Percentiles rank a stretch among this genome's conserved stretches.
phyloP scores from a whole-genome alignment of 1,140 invertebrate species.

The Hylaeus anthracinus region DNA sequence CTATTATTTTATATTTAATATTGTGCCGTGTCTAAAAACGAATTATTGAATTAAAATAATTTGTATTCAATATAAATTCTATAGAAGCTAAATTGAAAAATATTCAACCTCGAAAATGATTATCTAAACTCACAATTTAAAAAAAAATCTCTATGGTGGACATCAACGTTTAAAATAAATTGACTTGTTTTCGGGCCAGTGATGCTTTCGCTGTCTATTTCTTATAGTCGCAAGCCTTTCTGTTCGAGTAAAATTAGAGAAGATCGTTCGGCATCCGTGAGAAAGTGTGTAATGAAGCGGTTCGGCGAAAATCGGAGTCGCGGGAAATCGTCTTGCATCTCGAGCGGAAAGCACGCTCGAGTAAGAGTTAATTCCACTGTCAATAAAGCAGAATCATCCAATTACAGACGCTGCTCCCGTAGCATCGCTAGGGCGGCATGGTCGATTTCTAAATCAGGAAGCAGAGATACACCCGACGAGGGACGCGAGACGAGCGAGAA shows the following conservation, averaged over 20 bases:
- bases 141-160: too few species aligned
- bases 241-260: neutral
- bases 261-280: neutral
- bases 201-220: too few species aligned
- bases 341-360: conserved; percentile 44
- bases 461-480: conserved; percentile 27
- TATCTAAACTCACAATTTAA: too few species aligned
- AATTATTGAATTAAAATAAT: too few species aligned
- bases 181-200: too few species aligned
- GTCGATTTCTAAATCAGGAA: conserved; percentile 60
- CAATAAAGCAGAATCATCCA: conserved; percentile 66
- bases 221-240: too few species aligned
- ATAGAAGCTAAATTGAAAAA: too few species aligned
- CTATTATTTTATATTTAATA: too few species aligned
- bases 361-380: conserved; percentile 61
- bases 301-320: conserved; percentile 46
- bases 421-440: conserved; percentile 19
- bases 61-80: too few species aligned
- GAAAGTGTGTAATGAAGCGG: conserved; percentile 30
- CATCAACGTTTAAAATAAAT: too few species aligned
- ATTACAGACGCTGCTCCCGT: conserved; percentile 57
- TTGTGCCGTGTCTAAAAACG: too few species aligned
- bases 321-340: conserved; percentile 30
- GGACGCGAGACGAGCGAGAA: neutral
- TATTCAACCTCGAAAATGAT: too few species aligned